phyloP scores from a whole-genome alignment of 2,888 invertebrate genomes.

The Cremastobaeus sp. region DNA sequence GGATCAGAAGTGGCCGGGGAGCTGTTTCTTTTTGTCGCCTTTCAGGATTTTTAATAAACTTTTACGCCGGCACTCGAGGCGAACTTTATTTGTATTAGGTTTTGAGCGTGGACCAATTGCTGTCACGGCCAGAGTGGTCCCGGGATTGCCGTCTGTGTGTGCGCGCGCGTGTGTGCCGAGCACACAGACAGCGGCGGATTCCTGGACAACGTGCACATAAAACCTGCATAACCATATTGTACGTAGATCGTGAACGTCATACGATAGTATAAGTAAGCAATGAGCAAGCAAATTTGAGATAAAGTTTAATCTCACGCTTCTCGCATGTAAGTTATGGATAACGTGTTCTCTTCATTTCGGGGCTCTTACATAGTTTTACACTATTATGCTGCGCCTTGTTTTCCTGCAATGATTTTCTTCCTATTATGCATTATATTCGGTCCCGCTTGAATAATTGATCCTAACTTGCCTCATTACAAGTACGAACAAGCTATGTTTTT shows the following conservation, averaged over 20 bases:
- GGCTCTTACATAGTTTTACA: constrained; percentile 27
- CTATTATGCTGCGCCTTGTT: constrained; percentile 17
- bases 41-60: too few species aligned
- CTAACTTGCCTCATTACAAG: too few species aligned
- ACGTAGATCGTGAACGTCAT: constrained; percentile 47
- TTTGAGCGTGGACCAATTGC: too few species aligned
- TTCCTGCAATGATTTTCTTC: constrained; percentile 14
- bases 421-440: constrained; percentile 6
- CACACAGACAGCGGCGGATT: constrained; percentile 3
- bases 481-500: too few species aligned
- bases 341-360: constrained; percentile 24
- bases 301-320: constrained; percentile 59
- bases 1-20: too few species aligned
- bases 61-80: too few species aligned
- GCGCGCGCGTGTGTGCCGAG: not conserved
- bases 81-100: too few species aligned
- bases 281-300: constrained; percentile 56
- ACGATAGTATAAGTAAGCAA: constrained; percentile 55
- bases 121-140: too few species aligned
- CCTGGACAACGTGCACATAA: constrained; percentile 19
- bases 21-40: too few species aligned
- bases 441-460: constrained; percentile 6
- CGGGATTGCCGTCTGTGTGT: not conserved
- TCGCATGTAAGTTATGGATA: constrained; percentile 42
- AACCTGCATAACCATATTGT: constrained; percentile 46